Evolutionary conservation across 2,888 invertebrate species (phyloP), one percentile per base, ranked within the genome.

Genomic region (Mimachlamys varia): DNA sequence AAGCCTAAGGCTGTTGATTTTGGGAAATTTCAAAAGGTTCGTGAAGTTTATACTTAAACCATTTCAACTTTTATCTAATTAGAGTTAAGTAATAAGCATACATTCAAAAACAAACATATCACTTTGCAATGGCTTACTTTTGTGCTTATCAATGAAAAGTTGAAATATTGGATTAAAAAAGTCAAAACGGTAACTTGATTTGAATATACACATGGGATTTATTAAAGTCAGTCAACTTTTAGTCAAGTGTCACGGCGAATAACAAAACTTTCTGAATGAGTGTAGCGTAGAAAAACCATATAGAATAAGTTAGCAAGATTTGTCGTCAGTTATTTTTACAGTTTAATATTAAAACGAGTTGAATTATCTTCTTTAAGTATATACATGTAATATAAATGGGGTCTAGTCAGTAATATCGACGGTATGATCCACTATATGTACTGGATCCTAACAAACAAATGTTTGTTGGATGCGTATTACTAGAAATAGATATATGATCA

Each of bases 31-130:
- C 76, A 76, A 76, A 76, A 33, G 76, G 0, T 27, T 33, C 33
- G 27, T 76, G 10, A 27, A 76, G 33, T 76, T 27, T 27, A 10
- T 27, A 76, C 76, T 76, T 33, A 76, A 33, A 27, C 33, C 27
- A 76, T 76, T 76, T 76, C 76, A 27, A 33, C 76, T 12, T 62
- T 33, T 76, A 76, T 76, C 76, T 27, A 76, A 76, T 76, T 76
- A 76, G 33, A 22, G 33, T 76, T 76, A 22, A 76, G 33, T 27
- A 33, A 33, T 33, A 76, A 33, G 33, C 33, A 22, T 27, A 33
- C 22, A 27, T 33, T 27, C 10, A 12, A 76, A 76, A 58, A 76
- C 7, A 62, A 44, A 44, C 10, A 62, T 19, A 62, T 2, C 76
- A 12, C 33, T 0, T 33, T 13, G 33, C 27, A 27, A 27, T 12